Percentiles rank a stretch among this genome's conserved stretches.
Conservation (phyloP, 2,797 vertebrate genomes). For the Enteromius anoplus region DNA sequence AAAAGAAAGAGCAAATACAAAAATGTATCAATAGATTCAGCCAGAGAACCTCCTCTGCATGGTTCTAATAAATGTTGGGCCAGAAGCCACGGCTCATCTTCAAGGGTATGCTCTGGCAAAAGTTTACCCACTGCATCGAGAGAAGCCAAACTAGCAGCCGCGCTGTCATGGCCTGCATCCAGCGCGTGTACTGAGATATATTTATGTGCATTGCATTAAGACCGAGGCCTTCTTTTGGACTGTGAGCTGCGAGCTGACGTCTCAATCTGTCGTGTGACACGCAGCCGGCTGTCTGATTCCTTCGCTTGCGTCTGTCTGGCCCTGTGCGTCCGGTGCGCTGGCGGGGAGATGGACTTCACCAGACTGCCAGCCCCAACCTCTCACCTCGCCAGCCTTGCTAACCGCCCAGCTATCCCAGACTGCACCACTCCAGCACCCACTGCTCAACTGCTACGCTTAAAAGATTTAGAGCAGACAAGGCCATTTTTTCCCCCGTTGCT, state of each 20-base stretch:
- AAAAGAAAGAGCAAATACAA: neutral
- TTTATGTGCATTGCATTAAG: constrained; percentile 62
- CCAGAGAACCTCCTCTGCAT: constrained; percentile 45
- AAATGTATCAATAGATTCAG: constrained; percentile 44
- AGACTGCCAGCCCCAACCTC: constrained; percentile 50
- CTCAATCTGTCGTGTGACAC: constrained; percentile 61
- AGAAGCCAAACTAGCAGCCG: constrained; percentile 52
- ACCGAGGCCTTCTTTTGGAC: constrained; percentile 50
- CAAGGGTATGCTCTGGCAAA: constrained; percentile 53
- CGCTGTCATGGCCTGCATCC: constrained; percentile 52
- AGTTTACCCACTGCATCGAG: constrained; percentile 51
- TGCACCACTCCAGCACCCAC: constrained; percentile 38
- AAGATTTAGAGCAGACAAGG: constrained; percentile 53
- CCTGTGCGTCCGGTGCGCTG: constrained; percentile 24
- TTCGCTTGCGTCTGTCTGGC: constrained; percentile 56
- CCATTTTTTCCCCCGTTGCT: constrained; percentile 43
- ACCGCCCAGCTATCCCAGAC: constrained; percentile 39
- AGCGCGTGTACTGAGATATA: constrained; percentile 55
- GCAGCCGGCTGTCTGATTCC: constrained; percentile 57
- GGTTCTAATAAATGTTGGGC: constrained; percentile 46
- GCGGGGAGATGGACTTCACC: constrained; percentile 41
- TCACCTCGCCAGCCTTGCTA: constrained; percentile 49
- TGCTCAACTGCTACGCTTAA: constrained; percentile 53
- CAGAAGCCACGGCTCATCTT: constrained; percentile 57
- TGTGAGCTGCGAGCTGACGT: constrained; percentile 53